Conservation (phyloP, 2,113 vertebrate genomes). For the Bettongia penicillata region DNA sequence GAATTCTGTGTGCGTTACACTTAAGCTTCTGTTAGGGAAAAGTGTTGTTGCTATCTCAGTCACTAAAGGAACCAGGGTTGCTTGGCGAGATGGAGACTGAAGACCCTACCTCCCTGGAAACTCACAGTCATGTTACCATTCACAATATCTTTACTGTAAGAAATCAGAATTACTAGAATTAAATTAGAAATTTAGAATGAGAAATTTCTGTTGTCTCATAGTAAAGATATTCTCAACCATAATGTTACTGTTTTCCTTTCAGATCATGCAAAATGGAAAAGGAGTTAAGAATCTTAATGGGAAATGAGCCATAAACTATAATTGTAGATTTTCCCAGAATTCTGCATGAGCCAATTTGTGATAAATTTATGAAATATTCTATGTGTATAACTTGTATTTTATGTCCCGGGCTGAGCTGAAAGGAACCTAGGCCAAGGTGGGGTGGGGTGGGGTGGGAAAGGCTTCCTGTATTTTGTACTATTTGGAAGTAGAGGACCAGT, state of each 20-base stretch:
- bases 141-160: too few relatives aligned
- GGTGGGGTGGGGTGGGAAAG: too few relatives aligned
- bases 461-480: not conserved
- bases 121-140: too few relatives aligned
- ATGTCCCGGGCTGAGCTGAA: not conserved
- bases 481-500: too few relatives aligned
- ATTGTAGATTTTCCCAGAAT: not conserved
- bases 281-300: not conserved
- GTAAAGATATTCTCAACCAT: not conserved
- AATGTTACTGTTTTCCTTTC: not conserved
- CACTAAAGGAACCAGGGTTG: too few relatives aligned
- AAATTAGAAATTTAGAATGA: too few relatives aligned
- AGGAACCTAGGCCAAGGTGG: too few relatives aligned
- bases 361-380: not conserved
- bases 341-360: not conserved
- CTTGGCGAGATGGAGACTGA: too few relatives aligned
- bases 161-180: too few relatives aligned
- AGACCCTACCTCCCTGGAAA: too few relatives aligned
- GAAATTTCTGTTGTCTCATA: too few relatives aligned
- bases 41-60: too few relatives aligned
- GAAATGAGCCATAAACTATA: not conserved
- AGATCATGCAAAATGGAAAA: not conserved
- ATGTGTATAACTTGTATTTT: not conserved
- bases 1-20: not conserved
- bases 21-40: not conserved